Base-by-base conservation (phyloP, 2,113 vertebrate genomes). In the Hippopotamus amphibius region DNA sequence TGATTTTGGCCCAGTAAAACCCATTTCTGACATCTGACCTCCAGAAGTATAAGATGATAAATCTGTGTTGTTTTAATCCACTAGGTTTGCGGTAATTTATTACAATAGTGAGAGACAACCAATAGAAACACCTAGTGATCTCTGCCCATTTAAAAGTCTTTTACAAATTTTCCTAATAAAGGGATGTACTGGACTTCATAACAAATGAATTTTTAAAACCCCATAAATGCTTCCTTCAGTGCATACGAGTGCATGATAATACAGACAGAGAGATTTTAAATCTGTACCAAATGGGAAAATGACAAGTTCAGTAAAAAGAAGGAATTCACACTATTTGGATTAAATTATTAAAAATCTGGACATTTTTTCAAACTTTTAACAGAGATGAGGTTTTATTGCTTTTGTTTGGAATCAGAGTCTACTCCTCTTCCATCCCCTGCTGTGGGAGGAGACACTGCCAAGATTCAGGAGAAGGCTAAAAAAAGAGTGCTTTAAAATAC, bases 271-370 rank as follows among this genome's bases (percentile, higher is more conserved):
- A 28, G 59, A 53, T 33, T 96, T 82, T 53, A 94, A 87, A 76
- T 74, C 79, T 30, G 77, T 71, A 87, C 68, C 63, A 84, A 84
- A 63, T 63, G 94, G 12, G 16, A 63, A 84, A 93, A 41, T 37
- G 21, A 59, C 14, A 77, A 93, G 6, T 5, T 61, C 33, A 84
- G 7, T 69, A 57, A 80, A 65, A 74, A 68, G 19, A 89, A 87
- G 24, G 65, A 53, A 85, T 86, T 93, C 48, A 86, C 90, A 85
- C 7, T 97, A 81, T 16, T 82, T 93, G 12, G 12, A 82, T 72
- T 77, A 28, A 6, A 53, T 68, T 93, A 48, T 94, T 68, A 72
- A 91, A 80, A 95, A 74, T 46, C n/a, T 89, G 8, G 17, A 68
- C 24, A 24, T 85, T 22, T 95, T 53, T 97, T 88, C 37, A 76